Conservation (phyloP, 2,113 vertebrate species). For the Rhinolophus ferrumequinum region DNA sequence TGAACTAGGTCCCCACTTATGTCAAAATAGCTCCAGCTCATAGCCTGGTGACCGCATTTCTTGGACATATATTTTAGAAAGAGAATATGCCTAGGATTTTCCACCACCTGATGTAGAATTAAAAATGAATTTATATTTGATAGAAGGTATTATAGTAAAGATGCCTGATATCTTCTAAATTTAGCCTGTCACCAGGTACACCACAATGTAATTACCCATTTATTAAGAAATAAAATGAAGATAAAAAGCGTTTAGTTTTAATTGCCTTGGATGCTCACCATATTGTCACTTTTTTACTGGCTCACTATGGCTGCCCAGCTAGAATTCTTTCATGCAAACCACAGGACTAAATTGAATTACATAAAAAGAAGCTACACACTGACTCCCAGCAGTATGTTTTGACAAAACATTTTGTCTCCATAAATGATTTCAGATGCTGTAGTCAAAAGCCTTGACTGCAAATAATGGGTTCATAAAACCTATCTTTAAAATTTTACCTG, state of each 20-base stretch:
- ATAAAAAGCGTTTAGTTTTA: slow-evolving; percentile 85
- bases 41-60: not conserved
- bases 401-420: slow-evolving; percentile 92
- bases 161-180: slow-evolving; percentile 35
- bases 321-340: slow-evolving; percentile 86
- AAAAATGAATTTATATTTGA: slow-evolving; percentile 54
- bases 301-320: slow-evolving; percentile 81
- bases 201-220: slow-evolving; percentile 78
- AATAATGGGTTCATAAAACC: slow-evolving; percentile 90
- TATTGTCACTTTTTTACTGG: slow-evolving; percentile 80
- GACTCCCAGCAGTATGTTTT: slow-evolving; percentile 89
- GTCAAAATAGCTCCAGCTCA: not conserved
- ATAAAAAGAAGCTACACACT: slow-evolving; percentile 85
- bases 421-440: slow-evolving; percentile 91
- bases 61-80: not conserved
- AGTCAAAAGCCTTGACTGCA: slow-evolving; percentile 90
- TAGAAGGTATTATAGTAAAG: not conserved
- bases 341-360: slow-evolving; percentile 89
- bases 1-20: not conserved
- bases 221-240: slow-evolving; percentile 83
- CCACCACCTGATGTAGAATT: not conserved
- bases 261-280: slow-evolving; percentile 83
- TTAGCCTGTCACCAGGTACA: slow-evolving; percentile 64
- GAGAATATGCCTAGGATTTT: not conserved
- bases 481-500: slow-evolving; percentile 91